Percentiles rank a stretch among this genome's conserved stretches.
Evolutionary conservation across 2,888 invertebrate species (phyloP).

Genomic region (Diploptera punctata): DNA sequence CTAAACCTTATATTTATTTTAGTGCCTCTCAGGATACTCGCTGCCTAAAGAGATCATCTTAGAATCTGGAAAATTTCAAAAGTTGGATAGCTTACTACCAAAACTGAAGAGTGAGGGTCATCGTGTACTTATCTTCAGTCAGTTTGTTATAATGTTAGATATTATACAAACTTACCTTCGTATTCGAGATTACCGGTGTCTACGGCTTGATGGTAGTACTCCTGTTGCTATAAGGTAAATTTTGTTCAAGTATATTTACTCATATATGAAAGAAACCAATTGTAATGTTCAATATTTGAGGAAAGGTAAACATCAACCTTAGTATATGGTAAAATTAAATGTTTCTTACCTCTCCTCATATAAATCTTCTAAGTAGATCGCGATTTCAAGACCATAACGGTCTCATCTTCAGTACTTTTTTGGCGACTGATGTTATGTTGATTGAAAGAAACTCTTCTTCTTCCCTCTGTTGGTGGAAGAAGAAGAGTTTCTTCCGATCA

Average conservation of each 20-base stretch:
- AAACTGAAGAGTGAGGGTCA: constrained; percentile 75
- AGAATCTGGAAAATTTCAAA: constrained; percentile 86
- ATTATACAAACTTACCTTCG: constrained; percentile 87
- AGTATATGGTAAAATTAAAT: too few species aligned
- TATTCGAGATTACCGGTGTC: constrained; percentile 73
- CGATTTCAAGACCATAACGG: too few species aligned
- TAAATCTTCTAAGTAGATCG: too few species aligned
- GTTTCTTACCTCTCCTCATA: too few species aligned
- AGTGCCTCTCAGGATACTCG: constrained; percentile 56
- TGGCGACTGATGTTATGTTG: too few species aligned
- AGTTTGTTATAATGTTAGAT: constrained; percentile 95
- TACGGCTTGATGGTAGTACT: constrained; percentile 90
- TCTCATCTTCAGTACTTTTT: too few species aligned
- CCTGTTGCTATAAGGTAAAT: constrained; percentile 76
- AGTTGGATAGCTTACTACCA: constrained; percentile 79
- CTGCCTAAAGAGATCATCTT: constrained; percentile 75
- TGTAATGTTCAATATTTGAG: neutral
- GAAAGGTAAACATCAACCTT: neutral
- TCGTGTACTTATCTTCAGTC: constrained; percentile 92
- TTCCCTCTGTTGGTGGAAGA: too few species aligned
- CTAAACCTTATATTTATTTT: too few species aligned
- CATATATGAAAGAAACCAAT: neutral
- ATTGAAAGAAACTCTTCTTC: too few species aligned
- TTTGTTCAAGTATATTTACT: too few species aligned
- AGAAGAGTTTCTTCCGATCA: too few species aligned